Percentiles rank a stretch among this genome's conserved stretches.
These are phyloP conservation scores for Seriola dumerili DNA, from an alignment of 2,113 vertebrate genomes.

Conservation along the genomic window DNA sequence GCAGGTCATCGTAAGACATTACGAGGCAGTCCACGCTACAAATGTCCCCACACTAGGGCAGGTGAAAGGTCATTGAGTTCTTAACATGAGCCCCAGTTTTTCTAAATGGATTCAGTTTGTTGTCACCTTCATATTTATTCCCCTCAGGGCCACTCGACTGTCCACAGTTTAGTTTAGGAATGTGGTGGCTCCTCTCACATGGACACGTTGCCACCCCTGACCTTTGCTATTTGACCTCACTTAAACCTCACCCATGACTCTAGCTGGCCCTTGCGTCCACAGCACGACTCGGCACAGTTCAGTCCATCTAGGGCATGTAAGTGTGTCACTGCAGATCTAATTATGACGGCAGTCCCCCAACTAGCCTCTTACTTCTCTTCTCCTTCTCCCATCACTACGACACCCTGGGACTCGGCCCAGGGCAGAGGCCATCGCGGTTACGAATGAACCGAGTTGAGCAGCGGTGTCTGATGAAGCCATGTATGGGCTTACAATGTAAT, in stretches of 20 bases:
- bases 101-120: slow-evolving; percentile 21
- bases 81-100: background rate
- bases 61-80: slow-evolving; percentile 6
- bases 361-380: slow-evolving; percentile 29
- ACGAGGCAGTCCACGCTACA: background rate
- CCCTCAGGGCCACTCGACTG: background rate
- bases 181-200: background rate
- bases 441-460: background rate
- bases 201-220: slow-evolving; percentile 34
- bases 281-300: slow-evolving; percentile 28
- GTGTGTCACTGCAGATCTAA: slow-evolving; percentile 65
- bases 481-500: slow-evolving; percentile 8
- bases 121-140: slow-evolving; percentile 12
- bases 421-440: background rate
- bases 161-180: background rate
- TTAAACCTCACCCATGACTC: slow-evolving; percentile 31
- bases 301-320: slow-evolving; percentile 54
- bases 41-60: background rate
- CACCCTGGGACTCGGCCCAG: slow-evolving; percentile 24
- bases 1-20: background rate
- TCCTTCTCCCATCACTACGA: slow-evolving; percentile 14
- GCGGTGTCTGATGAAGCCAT: background rate
- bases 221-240: slow-evolving; percentile 53
- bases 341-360: slow-evolving; percentile 52
- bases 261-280: background rate